Conservation (phyloP, 2,113 vertebrate genomes). For the Sakesphorus luctuosus region DNA sequence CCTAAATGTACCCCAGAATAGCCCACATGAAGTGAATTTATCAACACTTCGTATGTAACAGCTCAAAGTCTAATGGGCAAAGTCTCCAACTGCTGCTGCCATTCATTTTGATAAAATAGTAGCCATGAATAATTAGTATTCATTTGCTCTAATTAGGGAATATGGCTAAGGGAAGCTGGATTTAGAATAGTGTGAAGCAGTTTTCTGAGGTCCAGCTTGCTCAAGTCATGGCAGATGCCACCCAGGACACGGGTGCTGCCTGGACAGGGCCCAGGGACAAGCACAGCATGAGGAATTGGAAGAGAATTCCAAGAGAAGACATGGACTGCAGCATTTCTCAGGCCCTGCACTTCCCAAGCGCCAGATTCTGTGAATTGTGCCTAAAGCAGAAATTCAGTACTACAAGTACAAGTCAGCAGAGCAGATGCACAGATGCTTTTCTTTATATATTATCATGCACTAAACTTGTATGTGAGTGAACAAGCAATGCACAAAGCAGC, state of each 20-base stretch:
- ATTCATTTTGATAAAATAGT: slow-evolving; percentile 53
- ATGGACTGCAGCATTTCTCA: neutral
- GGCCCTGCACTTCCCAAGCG: neutral
- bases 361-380: neutral
- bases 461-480: neutral
- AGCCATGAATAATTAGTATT: slow-evolving; percentile 58
- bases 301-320: neutral
- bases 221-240: neutral
- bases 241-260: neutral
- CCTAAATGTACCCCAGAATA: neutral
- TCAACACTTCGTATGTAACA: neutral
- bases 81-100: slow-evolving; percentile 49
- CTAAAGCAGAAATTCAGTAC: neutral
- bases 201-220: neutral
- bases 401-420: neutral
- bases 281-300: accelerated
- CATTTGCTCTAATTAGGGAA: slow-evolving; percentile 63
- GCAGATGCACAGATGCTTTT: slow-evolving; percentile 17
- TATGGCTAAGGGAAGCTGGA: slow-evolving; percentile 37
- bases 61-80: neutral
- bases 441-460: neutral
- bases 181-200: neutral
- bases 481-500: accelerated
- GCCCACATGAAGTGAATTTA: neutral
- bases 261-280: neutral